Conservation (phyloP, 2,797 vertebrate genomes). For the Dryobates pubescens region DNA sequence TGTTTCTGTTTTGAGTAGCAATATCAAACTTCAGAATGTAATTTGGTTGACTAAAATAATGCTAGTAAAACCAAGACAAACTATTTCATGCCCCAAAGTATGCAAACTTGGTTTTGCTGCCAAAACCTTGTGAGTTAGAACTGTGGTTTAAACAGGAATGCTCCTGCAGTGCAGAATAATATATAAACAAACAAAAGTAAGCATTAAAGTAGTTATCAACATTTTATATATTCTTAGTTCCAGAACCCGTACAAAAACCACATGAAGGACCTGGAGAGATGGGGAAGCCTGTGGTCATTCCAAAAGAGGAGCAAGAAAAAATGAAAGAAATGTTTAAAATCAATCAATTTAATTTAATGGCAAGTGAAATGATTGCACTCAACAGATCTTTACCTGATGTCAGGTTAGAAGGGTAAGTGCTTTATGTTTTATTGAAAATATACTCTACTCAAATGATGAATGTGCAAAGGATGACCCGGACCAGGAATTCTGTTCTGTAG, state of each 20-base stretch:
- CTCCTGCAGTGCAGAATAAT: background rate
- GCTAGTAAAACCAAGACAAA: background rate
- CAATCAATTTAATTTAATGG: slow-evolving; percentile 99
- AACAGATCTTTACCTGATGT: slow-evolving; percentile 96
- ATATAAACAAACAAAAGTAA: background rate
- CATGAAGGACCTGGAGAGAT: slow-evolving; percentile 97
- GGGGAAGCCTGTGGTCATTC: slow-evolving; percentile 95
- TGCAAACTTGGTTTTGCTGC: background rate
- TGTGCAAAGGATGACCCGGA: background rate
- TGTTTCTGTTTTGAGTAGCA: background rate
- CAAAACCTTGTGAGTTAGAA: background rate
- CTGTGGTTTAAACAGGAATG: background rate
- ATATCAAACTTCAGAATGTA: background rate
- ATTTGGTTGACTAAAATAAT: background rate
- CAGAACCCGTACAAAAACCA: slow-evolving; percentile 87
- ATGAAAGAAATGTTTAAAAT: slow-evolving; percentile 99
- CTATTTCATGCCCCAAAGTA: background rate
- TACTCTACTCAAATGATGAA: slow-evolving; percentile 11
- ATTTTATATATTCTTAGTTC: slow-evolving; percentile 71
- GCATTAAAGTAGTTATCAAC: background rate
- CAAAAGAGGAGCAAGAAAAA: slow-evolving; percentile 97
- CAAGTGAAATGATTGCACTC: slow-evolving; percentile 97
- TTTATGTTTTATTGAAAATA: background rate
- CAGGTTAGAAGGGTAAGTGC: slow-evolving; percentile 95
- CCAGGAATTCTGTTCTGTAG: background rate